Conservation (phyloP, 2,113 vertebrate genomes). For the Gymnarchus niloticus region DNA sequence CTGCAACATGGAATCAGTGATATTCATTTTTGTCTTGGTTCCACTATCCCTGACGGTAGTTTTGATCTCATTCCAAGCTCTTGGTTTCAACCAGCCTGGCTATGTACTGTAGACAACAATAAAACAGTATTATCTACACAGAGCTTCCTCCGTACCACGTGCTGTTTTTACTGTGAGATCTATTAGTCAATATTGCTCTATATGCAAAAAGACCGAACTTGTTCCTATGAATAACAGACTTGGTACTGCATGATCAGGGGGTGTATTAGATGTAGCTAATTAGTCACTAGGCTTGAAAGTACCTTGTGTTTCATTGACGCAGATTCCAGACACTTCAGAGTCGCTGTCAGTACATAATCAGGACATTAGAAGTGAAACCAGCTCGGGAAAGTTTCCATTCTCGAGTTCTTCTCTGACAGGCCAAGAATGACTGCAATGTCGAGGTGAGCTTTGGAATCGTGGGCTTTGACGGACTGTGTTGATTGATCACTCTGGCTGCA, state of each 20-base stretch:
- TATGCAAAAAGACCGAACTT: background rate
- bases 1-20: background rate
- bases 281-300: background rate
- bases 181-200: background rate
- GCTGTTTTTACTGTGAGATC: background rate
- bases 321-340: background rate
- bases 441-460: background rate
- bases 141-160: background rate
- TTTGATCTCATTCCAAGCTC: background rate
- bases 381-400: background rate
- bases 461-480: background rate
- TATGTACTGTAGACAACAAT: background rate
- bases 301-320: background rate
- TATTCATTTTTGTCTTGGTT: background rate
- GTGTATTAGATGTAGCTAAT: background rate
- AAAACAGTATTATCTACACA: background rate
- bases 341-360: background rate
- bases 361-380: background rate
- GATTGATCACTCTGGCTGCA: slow-evolving; percentile 16
- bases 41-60: background rate
- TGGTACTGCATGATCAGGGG: background rate
- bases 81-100: background rate
- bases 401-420: background rate
- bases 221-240: background rate
- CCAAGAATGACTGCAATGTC: background rate